These are phyloP conservation scores for Pseudomyrmex pallidus DNA, from an alignment of 1,140 invertebrate species.

Conservation along the genomic window DNA sequence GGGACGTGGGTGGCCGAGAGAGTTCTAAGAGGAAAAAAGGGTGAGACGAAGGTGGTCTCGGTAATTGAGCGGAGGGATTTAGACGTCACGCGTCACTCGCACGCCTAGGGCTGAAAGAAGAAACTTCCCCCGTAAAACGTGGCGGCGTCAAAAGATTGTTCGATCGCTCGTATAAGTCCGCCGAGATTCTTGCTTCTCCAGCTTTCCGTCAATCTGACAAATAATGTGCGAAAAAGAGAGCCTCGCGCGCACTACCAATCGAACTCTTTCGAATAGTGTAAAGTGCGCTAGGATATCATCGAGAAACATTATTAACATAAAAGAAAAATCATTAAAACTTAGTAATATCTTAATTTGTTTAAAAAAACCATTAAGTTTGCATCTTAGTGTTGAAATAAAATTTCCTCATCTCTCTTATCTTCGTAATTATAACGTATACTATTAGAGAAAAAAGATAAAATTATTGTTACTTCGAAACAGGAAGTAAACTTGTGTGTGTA, in stretches of 20 bases:
- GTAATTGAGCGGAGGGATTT: constrained; percentile 73
- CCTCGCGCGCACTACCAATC: not conserved
- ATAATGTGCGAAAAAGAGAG: constrained; percentile 18
- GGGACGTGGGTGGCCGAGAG: not conserved
- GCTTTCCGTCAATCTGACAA: constrained; percentile 8
- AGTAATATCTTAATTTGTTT: too few relatives aligned
- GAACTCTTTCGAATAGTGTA: not conserved
- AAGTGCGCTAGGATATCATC: not conserved
- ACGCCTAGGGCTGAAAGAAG: constrained; percentile 45
- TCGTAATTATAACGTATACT: too few relatives aligned
- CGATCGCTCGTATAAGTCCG: constrained; percentile 51
- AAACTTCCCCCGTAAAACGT: constrained; percentile 33
- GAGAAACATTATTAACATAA: not conserved
- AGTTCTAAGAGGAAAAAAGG: constrained; percentile 11
- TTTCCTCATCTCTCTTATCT: too few relatives aligned
- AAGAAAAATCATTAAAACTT: too few relatives aligned
- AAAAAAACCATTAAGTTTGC: not conserved
- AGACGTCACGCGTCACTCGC: constrained; percentile 71
- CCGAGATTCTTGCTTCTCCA: constrained; percentile 44
- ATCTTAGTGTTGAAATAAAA: not conserved
- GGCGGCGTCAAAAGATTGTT: constrained; percentile 62
- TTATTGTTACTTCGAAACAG: too few relatives aligned
- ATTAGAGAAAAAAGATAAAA: too few relatives aligned
- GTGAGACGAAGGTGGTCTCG: constrained; percentile 22
- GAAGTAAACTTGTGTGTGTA: too few relatives aligned